A percentile compares a stretch with the other conserved stretches of the same genome.
Evolutionary conservation across 2,113 vertebrate genomes (phyloP).

Genomic region (Martes martes): DNA sequence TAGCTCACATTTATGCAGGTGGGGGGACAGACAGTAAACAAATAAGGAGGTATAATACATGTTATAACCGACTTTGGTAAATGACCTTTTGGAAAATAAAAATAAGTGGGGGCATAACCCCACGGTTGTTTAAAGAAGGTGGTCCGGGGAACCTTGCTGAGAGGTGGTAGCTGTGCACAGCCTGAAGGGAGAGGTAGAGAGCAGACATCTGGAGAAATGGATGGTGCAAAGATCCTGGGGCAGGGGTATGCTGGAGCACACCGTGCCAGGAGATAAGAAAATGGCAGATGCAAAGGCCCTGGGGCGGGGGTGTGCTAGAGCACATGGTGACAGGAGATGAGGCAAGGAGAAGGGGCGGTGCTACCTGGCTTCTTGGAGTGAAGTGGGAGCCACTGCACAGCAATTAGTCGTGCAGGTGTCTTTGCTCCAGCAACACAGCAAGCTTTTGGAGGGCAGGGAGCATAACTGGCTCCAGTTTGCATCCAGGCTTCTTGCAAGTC

Average conservation of each 20-base stretch:
- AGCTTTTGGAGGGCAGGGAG: not conserved
- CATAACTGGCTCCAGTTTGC: fast-evolving
- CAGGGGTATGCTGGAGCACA: not conserved
- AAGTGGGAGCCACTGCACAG: not conserved
- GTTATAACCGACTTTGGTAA: fast-evolving
- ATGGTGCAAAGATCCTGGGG: not conserved
- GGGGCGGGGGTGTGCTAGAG: not conserved
- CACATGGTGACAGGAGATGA: fast-evolving
- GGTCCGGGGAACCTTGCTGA: fast-evolving
- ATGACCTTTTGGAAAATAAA: fast-evolving
- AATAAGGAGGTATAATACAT: not conserved
- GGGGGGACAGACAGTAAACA: not conserved
- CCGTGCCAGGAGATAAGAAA: fast-evolving
- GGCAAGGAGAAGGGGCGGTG: fast-evolving
- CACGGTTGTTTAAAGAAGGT: not conserved
- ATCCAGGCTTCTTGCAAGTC: not conserved
- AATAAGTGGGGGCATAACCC: fast-evolving
- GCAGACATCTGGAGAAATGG: not conserved
- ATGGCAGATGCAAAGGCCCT: not conserved
- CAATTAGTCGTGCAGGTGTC: fast-evolving
- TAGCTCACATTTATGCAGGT: not conserved
- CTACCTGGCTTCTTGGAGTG: not conserved
- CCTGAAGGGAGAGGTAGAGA: not conserved
- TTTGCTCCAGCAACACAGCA: not conserved
- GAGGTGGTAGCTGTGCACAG: fast-evolving